Conservation (phyloP, 2,797 vertebrate genomes). For the Pangasius mekongensis region DNA sequence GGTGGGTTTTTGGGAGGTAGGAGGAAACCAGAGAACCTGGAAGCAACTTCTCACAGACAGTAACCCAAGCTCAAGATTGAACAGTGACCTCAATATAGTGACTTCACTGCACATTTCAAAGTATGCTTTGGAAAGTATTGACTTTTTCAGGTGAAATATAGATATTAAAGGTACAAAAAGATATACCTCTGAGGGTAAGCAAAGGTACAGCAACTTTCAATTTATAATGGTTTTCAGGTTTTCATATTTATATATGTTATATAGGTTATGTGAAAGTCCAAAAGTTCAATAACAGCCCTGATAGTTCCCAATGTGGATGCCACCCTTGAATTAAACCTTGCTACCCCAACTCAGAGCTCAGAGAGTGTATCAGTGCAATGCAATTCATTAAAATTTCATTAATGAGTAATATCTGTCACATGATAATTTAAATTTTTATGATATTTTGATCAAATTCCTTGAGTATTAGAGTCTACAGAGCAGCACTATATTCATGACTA, state of each 20-base stretch:
- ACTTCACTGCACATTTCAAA: neutral
- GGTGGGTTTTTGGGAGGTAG: neutral
- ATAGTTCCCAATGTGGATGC: no score
- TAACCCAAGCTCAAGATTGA: neutral
- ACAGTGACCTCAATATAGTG: neutral
- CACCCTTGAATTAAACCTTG: neutral
- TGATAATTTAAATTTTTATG: neutral
- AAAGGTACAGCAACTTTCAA: neutral
- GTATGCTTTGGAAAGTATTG: neutral
- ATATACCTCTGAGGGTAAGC: neutral
- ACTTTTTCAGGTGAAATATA: neutral
- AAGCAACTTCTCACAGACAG: neutral
- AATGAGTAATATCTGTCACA: neutral
- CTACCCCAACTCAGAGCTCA: neutral
- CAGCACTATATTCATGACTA: neutral
- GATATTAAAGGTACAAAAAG: neutral
- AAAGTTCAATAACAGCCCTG: neutral
- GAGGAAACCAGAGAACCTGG: neutral
- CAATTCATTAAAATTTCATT: neutral
- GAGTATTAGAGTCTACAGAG: neutral
- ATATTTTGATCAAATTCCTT: neutral
- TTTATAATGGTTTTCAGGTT: neutral
- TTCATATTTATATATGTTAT: neutral
- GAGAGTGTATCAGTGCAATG: neutral
- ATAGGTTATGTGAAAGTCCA: neutral